Conservation (phyloP, 2,113 vertebrate species). For the Piaya cayana region DNA sequence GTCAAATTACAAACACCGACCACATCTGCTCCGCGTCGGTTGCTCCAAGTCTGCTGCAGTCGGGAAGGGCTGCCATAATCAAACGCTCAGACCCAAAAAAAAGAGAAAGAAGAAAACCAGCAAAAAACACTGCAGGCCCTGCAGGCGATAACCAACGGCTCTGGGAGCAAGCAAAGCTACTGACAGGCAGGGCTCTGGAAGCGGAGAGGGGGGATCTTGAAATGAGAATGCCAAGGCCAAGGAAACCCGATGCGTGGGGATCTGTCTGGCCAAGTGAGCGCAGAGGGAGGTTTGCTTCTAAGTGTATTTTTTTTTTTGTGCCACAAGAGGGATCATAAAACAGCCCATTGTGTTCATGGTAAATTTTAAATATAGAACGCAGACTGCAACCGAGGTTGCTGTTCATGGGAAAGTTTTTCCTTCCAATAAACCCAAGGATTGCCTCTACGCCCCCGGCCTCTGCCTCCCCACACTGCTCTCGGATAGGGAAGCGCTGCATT, state of each 20-base stretch:
- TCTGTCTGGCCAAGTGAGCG: conserved; percentile 56
- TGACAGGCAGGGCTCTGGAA: conserved; percentile 34
- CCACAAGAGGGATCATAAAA: conserved; percentile 67
- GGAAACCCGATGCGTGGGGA: background rate
- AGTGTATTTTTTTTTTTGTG: conserved; percentile 43
- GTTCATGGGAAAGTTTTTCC: conserved; percentile 15
- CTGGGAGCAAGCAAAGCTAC: conserved; percentile 19
- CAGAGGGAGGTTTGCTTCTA: background rate
- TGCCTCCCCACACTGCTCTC: background rate
- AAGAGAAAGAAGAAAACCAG: too few species aligned
- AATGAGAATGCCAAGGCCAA: conserved; percentile 30
- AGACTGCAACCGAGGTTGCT: conserved; percentile 4
- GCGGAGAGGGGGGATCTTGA: background rate
- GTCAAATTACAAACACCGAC: conserved; percentile 44
- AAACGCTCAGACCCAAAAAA: background rate
- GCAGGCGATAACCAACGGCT: background rate
- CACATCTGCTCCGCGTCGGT: conserved; percentile 43
- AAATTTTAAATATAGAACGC: conserved; percentile 29
- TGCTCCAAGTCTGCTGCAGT: conserved; percentile 53
- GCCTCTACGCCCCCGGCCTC: background rate
- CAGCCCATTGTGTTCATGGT: conserved; percentile 46
- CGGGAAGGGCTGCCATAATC: conserved; percentile 32
- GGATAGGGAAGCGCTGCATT: background rate
- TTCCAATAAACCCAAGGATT: background rate
- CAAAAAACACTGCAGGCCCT: background rate